Conservation (phyloP, 2,797 vertebrate species). For the Danio kyathit region DNA sequence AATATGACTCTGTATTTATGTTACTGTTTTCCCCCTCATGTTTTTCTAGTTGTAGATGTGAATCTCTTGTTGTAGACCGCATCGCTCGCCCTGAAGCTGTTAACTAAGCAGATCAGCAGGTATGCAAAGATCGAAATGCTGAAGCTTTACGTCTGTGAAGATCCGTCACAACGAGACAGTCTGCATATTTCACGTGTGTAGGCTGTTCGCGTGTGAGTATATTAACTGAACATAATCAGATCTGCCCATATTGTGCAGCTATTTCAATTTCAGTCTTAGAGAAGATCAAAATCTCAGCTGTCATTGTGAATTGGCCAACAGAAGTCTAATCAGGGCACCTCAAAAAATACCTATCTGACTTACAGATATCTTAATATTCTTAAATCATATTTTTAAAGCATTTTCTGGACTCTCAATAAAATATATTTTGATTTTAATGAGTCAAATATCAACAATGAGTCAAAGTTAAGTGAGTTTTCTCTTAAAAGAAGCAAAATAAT, state of each 20-base stretch:
- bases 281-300: conserved; percentile 10
- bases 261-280: conserved; percentile 4
- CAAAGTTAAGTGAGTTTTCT: too few species aligned
- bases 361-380: too few species aligned
- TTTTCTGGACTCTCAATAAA: too few species aligned
- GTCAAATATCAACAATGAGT: too few species aligned
- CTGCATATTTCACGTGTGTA: not conserved
- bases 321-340: not conserved
- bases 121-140: conserved; percentile 64
- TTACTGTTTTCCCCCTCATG: not conserved
- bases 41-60: not conserved
- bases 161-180: conserved; percentile 33
- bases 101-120: conserved; percentile 39
- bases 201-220: conserved; percentile 3
- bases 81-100: conserved; percentile 14
- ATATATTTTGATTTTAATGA: too few species aligned
- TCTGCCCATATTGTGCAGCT: conserved; percentile 1
- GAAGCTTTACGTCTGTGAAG: conserved; percentile 58
- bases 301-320: conserved; percentile 9
- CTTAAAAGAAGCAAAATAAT: too few species aligned
- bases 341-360: too few species aligned
- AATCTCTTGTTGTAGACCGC: not conserved
- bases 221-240: conserved; percentile 30
- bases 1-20: too few species aligned
- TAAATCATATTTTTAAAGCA: too few species aligned